Evolutionary conservation across 2,797 vertebrate species (phyloP).

Genomic region (Petrocephalus sullivani): DNA sequence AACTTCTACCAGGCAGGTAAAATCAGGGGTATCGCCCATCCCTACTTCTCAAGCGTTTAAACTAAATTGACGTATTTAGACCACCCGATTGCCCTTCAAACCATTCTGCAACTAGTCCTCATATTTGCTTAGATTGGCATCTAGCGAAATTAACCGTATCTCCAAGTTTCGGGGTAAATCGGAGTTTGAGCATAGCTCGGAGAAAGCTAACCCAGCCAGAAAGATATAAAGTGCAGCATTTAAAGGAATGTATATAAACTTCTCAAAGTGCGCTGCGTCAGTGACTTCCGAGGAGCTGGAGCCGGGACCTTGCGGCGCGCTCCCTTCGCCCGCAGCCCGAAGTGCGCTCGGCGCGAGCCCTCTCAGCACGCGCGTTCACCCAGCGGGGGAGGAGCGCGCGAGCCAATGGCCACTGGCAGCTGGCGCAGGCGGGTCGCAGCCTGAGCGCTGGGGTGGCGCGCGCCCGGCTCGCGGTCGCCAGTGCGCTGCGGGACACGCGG

Average conservation of each 20-base stretch:
- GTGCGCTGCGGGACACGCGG: neutral
- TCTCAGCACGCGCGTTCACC: neutral
- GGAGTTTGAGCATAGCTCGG: neutral
- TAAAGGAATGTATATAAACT: neutral
- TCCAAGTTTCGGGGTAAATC: neutral
- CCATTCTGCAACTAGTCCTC: neutral
- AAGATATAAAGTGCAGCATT: neutral
- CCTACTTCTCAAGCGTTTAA: neutral
- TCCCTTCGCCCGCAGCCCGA: neutral
- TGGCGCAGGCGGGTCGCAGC: constrained; percentile 32
- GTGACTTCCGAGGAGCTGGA: neutral
- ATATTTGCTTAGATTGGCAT: neutral
- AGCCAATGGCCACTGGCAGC: constrained; percentile 31
- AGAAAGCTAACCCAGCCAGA: neutral
- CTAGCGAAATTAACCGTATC: neutral
- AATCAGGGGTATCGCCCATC: neutral
- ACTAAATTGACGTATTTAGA: neutral
- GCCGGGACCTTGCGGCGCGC: neutral
- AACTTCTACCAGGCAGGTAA: neutral
- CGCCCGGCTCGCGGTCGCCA: neutral
- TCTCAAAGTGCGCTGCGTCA: neutral
- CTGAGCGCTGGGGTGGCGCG: neutral
- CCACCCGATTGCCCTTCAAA: neutral
- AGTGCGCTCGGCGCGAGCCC: neutral
- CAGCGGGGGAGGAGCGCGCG: constrained; percentile 16